Evolutionary conservation across 2,888 invertebrate species (phyloP).

Genomic region (Melieria omissa): DNA sequence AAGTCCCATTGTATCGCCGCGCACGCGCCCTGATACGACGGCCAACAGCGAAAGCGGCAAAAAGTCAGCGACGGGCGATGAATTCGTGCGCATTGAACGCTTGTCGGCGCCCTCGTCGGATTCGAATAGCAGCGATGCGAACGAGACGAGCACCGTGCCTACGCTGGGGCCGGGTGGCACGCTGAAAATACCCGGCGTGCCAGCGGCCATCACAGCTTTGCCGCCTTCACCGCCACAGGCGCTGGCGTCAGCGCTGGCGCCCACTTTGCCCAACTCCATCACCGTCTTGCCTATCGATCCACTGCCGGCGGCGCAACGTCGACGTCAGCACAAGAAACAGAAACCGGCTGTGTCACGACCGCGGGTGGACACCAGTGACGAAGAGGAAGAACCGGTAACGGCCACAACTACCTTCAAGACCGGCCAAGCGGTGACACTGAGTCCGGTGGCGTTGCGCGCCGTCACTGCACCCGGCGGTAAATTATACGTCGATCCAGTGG

Average conservation of each 20-base stretch:
- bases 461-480: slow-evolving; percentile 26
- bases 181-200: slow-evolving; percentile 59
- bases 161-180: slow-evolving; percentile 57
- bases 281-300: slow-evolving; percentile 56
- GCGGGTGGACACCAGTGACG: slow-evolving; percentile 57
- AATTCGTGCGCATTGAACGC: slow-evolving; percentile 28
- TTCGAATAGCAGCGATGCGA: slow-evolving; percentile 55
- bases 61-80: slow-evolving; percentile 39
- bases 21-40: slow-evolving; percentile 1
- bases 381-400: slow-evolving; percentile 53
- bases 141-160: slow-evolving; percentile 42
- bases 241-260: slow-evolving; percentile 39
- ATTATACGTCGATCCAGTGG: slow-evolving; percentile 27
- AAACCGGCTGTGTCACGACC: slow-evolving; percentile 41
- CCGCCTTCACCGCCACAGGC: slow-evolving; percentile 44
- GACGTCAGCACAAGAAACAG: slow-evolving; percentile 56
- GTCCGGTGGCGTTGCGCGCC: slow-evolving; percentile 33
- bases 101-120: slow-evolving; percentile 54
- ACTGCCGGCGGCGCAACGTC: slow-evolving; percentile 42
- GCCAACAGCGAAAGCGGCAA: slow-evolving; percentile 16
- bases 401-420: slow-evolving; percentile 24
- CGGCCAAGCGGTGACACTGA: slow-evolving; percentile 32
- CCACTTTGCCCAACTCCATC: slow-evolving; percentile 51
- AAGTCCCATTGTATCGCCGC: slow-evolving; percentile 15
- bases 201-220: slow-evolving; percentile 56